Evolutionary conservation across 1,140 invertebrate genomes (phyloP).

Genomic region (Atopsyche davidsoni): DNA sequence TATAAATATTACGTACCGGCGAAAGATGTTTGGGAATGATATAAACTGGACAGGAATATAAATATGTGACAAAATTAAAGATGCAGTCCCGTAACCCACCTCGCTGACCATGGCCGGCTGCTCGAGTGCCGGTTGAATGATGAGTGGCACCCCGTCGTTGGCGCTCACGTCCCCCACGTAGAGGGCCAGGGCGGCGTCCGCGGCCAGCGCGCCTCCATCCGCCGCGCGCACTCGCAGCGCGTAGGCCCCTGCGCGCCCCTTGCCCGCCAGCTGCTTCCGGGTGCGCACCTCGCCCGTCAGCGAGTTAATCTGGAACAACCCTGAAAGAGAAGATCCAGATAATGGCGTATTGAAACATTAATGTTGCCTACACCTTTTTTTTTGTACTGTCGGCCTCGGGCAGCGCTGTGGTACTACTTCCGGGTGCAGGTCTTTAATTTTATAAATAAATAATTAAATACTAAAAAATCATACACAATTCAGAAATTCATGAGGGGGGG

Average conservation of each 20-base stretch:
- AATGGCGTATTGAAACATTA: no score
- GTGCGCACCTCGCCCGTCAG: constrained; percentile 64
- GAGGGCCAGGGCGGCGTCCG: constrained; percentile 58
- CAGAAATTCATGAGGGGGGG: no score
- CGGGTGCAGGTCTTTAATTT: no score
- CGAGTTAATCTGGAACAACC: constrained; percentile 61
- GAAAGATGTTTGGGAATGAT: neutral
- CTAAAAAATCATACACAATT: neutral
- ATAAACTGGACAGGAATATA: constrained; percentile 12
- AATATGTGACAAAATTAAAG: neutral
- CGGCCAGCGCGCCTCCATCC: constrained; percentile 62
- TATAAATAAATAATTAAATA: neutral
- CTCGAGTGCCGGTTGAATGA: constrained; percentile 63
- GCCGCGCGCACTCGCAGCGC: constrained; percentile 60
- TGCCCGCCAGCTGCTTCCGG: constrained; percentile 59
- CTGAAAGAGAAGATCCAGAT: constrained; percentile 34
- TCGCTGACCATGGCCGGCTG: constrained; percentile 67
- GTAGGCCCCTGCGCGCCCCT: constrained; percentile 71
- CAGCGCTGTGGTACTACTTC: no score
- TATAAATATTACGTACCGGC: neutral
- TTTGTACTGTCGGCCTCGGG: no score
- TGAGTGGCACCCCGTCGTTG: constrained; percentile 76
- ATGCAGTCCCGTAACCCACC: constrained; percentile 35
- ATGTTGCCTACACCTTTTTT: no score
- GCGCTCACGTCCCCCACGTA: constrained; percentile 76